Evolutionary conservation across 2,113 vertebrate genomes (phyloP).

Genomic region (Pelusios castaneus): DNA sequence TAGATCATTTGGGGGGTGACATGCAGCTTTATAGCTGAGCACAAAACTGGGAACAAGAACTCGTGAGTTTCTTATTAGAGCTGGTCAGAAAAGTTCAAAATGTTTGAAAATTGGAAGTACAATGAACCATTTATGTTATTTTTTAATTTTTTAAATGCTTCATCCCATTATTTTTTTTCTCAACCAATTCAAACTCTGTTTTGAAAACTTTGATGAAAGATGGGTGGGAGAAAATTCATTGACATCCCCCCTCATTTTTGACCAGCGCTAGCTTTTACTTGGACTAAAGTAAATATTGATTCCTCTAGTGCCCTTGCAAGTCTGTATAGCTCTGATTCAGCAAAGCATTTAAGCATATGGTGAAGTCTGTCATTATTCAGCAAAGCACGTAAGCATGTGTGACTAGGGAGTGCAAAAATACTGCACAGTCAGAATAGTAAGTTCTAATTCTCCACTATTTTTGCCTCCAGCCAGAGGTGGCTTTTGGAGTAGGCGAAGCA

Average conservation of each 20-base stretch:
- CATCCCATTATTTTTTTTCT: neutral
- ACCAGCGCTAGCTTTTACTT: neutral
- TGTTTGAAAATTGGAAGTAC: neutral
- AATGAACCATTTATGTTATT: neutral
- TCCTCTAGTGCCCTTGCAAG: neutral
- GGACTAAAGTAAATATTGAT: neutral
- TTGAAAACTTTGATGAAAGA: neutral
- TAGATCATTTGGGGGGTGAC: neutral
- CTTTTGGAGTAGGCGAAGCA: no score
- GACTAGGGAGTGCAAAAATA: constrained; percentile 29
- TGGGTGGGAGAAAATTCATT: neutral
- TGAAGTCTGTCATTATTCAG: constrained; percentile 1
- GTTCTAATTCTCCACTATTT: constrained; percentile 44
- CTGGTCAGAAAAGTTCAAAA: neutral
- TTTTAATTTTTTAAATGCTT: neutral
- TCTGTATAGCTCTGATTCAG: neutral
- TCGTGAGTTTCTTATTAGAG: neutral
- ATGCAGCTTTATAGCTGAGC: neutral
- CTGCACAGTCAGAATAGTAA: constrained; percentile 33
- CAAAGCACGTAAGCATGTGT: constrained; percentile 19
- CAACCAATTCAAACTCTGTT: neutral
- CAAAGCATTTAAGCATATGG: neutral
- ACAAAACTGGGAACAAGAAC: neutral
- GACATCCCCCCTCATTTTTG: neutral
- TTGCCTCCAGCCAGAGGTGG: constrained; percentile 37